These are phyloP conservation scores for Entomobrya multifasciata DNA, from an alignment of 2,888 invertebrate species.

Conservation along the genomic window DNA sequence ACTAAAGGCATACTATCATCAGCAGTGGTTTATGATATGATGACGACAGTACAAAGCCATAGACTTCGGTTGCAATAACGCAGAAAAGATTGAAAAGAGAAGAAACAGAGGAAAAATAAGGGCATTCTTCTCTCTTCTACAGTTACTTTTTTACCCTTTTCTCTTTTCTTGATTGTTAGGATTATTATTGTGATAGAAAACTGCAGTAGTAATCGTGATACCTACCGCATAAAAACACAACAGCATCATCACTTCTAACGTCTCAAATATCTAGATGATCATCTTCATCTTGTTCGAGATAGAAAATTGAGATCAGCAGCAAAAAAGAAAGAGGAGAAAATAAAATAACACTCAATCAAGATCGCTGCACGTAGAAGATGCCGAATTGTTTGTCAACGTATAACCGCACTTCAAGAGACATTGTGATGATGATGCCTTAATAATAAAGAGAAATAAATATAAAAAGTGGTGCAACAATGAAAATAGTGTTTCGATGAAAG, in stretches of 20 bases:
- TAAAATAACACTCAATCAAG: conserved; percentile 43
- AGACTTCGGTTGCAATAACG: background rate
- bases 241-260: background rate
- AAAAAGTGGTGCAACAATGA: background rate
- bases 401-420: too few species aligned
- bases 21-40: conserved; percentile 32
- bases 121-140: background rate
- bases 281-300: conserved; percentile 8
- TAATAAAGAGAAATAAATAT: background rate
- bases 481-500: conserved; percentile 33
- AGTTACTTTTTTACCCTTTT: conserved; percentile 22
- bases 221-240: background rate
- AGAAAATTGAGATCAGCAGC: conserved; percentile 56
- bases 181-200: conserved; percentile 13
- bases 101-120: conserved; percentile 22
- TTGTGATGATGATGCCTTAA: too few species aligned
- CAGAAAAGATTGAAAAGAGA: background rate
- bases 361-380: background rate
- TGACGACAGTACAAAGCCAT: conserved; percentile 13
- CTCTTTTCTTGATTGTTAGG: background rate
- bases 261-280: conserved; percentile 31
- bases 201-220: background rate
- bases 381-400: background rate
- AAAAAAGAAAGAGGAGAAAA: background rate
- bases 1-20: background rate